These are phyloP conservation scores for Alectoris magna DNA, from an alignment of 2,797 vertebrate genomes.

Conservation along the genomic window DNA sequence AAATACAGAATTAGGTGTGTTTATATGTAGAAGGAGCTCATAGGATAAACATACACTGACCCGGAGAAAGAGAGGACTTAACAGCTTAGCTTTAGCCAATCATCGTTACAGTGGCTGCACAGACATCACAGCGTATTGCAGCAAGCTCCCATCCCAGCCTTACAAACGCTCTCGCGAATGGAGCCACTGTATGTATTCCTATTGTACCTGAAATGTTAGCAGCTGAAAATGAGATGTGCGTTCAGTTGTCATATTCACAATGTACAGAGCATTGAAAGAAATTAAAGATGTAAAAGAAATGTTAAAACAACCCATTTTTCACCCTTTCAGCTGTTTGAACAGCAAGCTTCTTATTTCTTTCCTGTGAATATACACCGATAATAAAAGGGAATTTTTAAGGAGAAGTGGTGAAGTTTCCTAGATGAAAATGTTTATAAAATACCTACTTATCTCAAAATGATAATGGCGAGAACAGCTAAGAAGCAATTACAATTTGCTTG, in stretches of 20 bases:
- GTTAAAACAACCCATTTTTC: constrained; percentile 19
- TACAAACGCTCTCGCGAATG: neutral
- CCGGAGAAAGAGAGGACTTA: neutral
- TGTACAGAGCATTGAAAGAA: constrained; percentile 45
- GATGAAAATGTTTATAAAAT: constrained; percentile 59
- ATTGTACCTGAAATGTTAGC: neutral
- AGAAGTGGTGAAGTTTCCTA: constrained; percentile 18
- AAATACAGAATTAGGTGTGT: neutral
- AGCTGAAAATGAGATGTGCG: constrained; percentile 26
- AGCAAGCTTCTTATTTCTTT: constrained; percentile 26
- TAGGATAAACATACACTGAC: neutral
- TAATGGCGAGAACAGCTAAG: constrained; percentile 39
- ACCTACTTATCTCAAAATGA: constrained; percentile 44
- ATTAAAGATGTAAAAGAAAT: constrained; percentile 59
- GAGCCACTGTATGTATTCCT: neutral
- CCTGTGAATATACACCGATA: neutral
- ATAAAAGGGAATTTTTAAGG: constrained; percentile 68
- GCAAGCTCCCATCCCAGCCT: neutral
- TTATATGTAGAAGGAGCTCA: neutral
- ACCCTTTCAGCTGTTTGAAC: constrained; percentile 20
- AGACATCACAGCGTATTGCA: neutral
- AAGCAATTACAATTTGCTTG: constrained; percentile 53
- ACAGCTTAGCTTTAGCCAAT: neutral
- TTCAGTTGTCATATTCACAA: neutral
- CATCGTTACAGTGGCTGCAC: neutral